A percentile compares a stretch with the other conserved stretches of the same genome.
phyloP scores from a whole-genome alignment of 2,797 vertebrate species.

The Rhabdomys pumilio region DNA sequence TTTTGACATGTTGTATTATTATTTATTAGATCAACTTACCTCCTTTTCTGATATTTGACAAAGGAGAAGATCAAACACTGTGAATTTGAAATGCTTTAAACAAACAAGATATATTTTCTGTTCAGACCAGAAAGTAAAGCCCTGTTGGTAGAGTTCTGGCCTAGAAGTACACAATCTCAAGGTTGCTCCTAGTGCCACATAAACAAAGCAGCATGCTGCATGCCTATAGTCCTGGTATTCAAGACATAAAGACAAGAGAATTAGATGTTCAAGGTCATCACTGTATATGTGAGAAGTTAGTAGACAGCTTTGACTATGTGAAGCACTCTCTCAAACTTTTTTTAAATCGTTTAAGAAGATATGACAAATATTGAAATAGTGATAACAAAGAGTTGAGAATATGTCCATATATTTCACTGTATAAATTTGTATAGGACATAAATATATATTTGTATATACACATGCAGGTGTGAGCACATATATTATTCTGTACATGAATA shows the following conservation, averaged over 20 bases:
- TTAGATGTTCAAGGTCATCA: not conserved
- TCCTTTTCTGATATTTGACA: not conserved
- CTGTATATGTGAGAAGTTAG: not conserved
- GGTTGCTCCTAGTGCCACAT: not conserved
- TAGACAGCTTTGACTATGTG: not conserved
- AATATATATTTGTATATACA: not conserved
- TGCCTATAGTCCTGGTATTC: not conserved
- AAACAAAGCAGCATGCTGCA: not conserved
- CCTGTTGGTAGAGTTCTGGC: no score
- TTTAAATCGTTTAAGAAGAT: not conserved
- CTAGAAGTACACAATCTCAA: not conserved
- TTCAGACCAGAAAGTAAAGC: not conserved
- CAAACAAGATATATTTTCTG: not conserved
- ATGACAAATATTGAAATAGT: not conserved
- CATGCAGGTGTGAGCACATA: not conserved
- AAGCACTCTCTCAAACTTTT: not conserved
- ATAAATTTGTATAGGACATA: not conserved
- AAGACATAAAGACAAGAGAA: not conserved
- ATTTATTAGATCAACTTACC: not conserved
- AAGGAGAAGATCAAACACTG: not conserved
- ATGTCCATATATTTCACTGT: not conserved
- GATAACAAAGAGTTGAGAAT: conserved; percentile 11
- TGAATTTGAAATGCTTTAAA: not conserved
- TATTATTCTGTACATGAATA: not conserved
- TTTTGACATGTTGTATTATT: not conserved